phyloP scores from a whole-genome alignment of 2,888 invertebrate species.

The Drosophila mettleri region DNA sequence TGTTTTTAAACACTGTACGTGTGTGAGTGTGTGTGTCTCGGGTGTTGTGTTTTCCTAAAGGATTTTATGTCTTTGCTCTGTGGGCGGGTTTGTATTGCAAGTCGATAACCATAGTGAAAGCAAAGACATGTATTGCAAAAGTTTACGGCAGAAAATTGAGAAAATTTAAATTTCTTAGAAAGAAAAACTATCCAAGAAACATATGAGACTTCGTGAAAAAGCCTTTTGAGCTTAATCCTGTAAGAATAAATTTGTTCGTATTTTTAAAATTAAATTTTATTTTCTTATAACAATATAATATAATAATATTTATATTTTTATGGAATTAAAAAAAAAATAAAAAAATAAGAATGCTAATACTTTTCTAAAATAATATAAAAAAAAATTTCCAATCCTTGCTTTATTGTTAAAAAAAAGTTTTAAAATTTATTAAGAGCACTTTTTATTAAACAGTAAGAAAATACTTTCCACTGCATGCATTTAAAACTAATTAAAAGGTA shows the following conservation, averaged over 20 bases:
- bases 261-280: too few relatives aligned
- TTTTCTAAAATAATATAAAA: too few relatives aligned
- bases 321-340: background rate
- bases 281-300: too few relatives aligned
- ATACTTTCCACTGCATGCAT: background rate
- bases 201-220: too few relatives aligned
- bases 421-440: too few relatives aligned
- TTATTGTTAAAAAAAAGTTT: too few relatives aligned
- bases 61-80: constrained; percentile 12
- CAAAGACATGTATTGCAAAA: background rate
- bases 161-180: background rate
- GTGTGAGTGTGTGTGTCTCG: constrained; percentile 14
- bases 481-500: background rate
- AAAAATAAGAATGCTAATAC: too few relatives aligned
- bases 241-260: background rate
- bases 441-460: background rate
- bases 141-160: constrained; percentile 17
- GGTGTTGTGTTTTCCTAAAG: constrained; percentile 14
- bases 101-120: background rate
- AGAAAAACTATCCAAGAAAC: background rate
- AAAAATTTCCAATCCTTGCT: too few relatives aligned
- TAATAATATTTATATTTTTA: background rate
- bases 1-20: constrained; percentile 12
- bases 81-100: constrained; percentile 5
- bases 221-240: background rate